Evolutionary conservation across 2,113 vertebrate genomes (phyloP), one percentile per base, ranked within the genome.

Genomic region (Cochlearius cochlearius): DNA sequence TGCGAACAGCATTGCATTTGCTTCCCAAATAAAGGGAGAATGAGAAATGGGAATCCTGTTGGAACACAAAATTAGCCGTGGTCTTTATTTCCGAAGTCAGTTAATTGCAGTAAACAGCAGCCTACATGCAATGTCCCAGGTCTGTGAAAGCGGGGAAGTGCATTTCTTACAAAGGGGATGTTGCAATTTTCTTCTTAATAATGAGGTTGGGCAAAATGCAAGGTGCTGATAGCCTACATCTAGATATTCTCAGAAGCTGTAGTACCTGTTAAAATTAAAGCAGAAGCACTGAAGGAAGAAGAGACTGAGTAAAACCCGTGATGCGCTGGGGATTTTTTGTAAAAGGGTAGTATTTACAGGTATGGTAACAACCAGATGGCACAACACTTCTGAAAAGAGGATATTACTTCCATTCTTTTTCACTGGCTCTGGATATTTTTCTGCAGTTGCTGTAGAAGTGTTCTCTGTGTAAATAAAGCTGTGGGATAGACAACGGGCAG

Each of bases 21-120:
- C 56, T 96, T 85, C 36, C 27, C 32, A 66, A 74, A 67, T 53
- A 94, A 75, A 95, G 39, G 17, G 11, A 85, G 58, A 88, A 81
- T 76, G 47, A 95, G 64, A 79, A 96, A 96, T 12, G 86, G 26
- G 45, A 88, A 72, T 92, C 60, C 86, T 95, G 73, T 79, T 78
- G 39, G 69, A 91, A 91, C 29, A 72, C 49, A 86, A 89, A 95
- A 75, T 78, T 77, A 68, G 26, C 59, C 15, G 2, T 64, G 60
- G 38, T 59, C 9, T 63, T 83, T 75, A 50, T 86, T 94, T 66
- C 88, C 27, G 4, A 52, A 66, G 86, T 47, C 32, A 62, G n/a
- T 39, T 91, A 86, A 64, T 58, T 69, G n/a, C 43, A 58, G 49
- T 71, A 52, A 88, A 38, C n/a, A 53, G 49, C 10, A 67, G 52